Evolutionary conservation across 2,888 invertebrate species (phyloP), one percentile per base, ranked within the genome.

Genomic region (Zaprionus obscuricornis): DNA sequence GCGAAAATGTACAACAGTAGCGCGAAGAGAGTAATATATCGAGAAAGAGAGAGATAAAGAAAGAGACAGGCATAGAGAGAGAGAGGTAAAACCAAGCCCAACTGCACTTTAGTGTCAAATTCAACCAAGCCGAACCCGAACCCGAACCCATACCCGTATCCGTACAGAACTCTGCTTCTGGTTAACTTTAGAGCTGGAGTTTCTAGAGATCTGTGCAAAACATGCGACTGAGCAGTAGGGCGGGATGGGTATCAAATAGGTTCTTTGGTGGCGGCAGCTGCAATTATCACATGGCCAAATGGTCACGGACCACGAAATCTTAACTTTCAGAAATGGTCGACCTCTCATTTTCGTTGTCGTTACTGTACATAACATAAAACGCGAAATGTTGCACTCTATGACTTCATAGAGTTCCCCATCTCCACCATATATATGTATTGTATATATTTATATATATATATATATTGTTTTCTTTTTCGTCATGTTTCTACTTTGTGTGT

Each of bases 261-360:
- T 46, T 22, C 33, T 10, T 10, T 36, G 39, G 40, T 40, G 33
- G 40, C 55, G 55, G 67, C 67, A 65, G 67, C 65, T 68, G 79
- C 85, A 85, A 85, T 85, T 87, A 85, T 85, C 85, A 84, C 87
- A 82, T 87, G 87, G 85, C 85, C 87, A 78, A 85, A 87, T 87
- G 86, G 87, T 85, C 85, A 85, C 85, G 85, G 86, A 85, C 87
- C 87, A 85, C 87, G 87, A 86, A 87, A 85, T 87, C 87, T 86
- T 55, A 73, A 76, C 66, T 78, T 62, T 39, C 64, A 82, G 85
- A 85, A 85, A 79, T 45, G 67, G 67, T 24, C 39, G 27, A 37
- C n/a, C 24, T 20, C 20, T 37, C 10, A n/a, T n/a, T n/a, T n/a
- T n/a, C n/a, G n/a, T n/a, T n/a, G n/a, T n/a, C n/a, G n/a, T n/a